Evolutionary conservation across 2,113 vertebrate species (phyloP).

Genomic region (Promerops cafer): DNA sequence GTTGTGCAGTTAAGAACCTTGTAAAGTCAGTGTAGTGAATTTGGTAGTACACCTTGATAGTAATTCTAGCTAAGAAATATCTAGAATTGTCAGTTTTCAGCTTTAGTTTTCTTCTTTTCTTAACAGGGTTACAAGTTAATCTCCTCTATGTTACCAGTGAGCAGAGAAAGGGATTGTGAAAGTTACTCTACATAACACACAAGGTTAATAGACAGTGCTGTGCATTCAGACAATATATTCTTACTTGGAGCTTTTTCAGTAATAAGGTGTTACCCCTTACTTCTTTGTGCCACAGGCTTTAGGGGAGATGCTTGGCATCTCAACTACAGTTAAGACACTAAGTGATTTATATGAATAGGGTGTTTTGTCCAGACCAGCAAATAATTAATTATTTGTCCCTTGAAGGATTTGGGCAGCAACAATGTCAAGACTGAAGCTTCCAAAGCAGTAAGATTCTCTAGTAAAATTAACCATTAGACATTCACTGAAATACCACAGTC

Average conservation of each 20-base stretch:
- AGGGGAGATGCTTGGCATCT: background rate
- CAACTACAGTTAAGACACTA: background rate
- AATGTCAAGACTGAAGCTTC: background rate
- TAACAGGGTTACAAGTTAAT: background rate
- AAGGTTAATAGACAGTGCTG: background rate
- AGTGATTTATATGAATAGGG: background rate
- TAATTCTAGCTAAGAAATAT: background rate
- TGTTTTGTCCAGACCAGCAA: background rate
- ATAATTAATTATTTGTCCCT: constrained; percentile 34
- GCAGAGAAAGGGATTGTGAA: background rate
- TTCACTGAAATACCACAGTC: background rate
- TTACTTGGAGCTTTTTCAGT: background rate
- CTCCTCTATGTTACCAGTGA: background rate
- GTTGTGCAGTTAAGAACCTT: background rate
- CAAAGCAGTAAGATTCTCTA: background rate
- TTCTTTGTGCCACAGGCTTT: background rate
- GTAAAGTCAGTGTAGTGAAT: background rate
- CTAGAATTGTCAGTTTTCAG: background rate
- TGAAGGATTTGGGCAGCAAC: background rate
- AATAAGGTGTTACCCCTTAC: background rate
- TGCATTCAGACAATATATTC: background rate
- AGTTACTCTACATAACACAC: background rate
- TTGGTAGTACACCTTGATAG: background rate
- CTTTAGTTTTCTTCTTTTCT: background rate
- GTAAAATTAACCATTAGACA: background rate